These are phyloP conservation scores for Diarsia rubi DNA, from an alignment of 2,888 invertebrate species.

Conservation along the genomic window DNA sequence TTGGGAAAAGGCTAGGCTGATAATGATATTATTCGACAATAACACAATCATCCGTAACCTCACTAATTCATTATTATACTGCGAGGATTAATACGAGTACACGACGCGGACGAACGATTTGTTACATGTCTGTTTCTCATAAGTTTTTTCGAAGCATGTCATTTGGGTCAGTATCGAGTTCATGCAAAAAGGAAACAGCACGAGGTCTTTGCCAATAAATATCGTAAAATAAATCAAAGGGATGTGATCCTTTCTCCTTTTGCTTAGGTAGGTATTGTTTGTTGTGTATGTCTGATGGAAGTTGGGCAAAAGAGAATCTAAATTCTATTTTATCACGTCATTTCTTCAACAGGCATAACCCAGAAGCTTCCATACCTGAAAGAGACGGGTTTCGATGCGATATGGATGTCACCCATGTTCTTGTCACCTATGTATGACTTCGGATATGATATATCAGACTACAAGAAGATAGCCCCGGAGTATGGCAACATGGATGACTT, in stretches of 20 bases:
- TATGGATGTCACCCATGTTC: constrained; percentile 94
- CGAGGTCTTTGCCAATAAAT: too few relatives aligned
- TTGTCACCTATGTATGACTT: constrained; percentile 94
- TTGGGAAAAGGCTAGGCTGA: background rate
- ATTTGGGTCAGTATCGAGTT: background rate
- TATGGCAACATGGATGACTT: constrained; percentile 94
- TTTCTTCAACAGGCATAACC: constrained; percentile 78
- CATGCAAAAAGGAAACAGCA: background rate
- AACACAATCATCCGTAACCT: background rate
- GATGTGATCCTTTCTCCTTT: background rate
- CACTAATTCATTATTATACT: background rate
- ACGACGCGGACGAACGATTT: background rate
- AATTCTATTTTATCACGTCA: background rate
- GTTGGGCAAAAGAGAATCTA: too few relatives aligned
- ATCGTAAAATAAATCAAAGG: background rate
- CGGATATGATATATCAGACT: constrained; percentile 95
- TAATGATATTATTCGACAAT: background rate
- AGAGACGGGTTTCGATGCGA: constrained; percentile 91
- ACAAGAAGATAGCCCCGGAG: constrained; percentile 92
- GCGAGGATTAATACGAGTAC: background rate
- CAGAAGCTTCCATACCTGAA: constrained; percentile 89
- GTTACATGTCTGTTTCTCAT: background rate
- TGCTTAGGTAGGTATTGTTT: too few relatives aligned
- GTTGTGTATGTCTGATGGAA: background rate
- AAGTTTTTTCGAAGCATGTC: background rate